Percentiles rank a stretch among this genome's conserved stretches.
Evolutionary conservation across 2,797 vertebrate species (phyloP).

Genomic region (Taeniopygia guttata): DNA sequence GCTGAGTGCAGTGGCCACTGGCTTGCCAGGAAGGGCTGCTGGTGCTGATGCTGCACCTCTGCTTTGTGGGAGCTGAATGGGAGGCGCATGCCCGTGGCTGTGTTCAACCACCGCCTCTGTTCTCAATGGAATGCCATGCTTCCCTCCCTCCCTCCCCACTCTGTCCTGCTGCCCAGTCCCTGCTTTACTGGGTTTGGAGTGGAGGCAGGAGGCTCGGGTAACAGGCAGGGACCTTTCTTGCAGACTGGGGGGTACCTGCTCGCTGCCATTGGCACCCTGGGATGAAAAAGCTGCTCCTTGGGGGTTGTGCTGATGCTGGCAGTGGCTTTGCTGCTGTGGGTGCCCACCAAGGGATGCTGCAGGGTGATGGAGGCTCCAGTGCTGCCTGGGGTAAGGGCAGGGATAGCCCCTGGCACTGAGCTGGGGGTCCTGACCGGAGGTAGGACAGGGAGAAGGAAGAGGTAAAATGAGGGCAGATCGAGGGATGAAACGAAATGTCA

Average conservation of each 20-base stretch:
- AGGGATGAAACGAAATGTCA: neutral
- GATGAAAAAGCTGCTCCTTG: neutral
- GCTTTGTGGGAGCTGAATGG: neutral
- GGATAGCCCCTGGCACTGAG: neutral
- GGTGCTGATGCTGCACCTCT: neutral
- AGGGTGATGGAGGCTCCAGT: neutral
- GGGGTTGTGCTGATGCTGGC: neutral
- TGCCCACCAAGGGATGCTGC: rapidly evolving
- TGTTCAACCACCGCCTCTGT: neutral
- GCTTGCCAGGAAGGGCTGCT: neutral
- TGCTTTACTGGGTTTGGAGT: neutral
- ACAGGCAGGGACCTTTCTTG: neutral
- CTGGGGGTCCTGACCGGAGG: neutral
- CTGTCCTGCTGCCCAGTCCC: neutral
- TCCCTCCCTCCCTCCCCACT: neutral
- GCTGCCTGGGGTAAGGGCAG: neutral
- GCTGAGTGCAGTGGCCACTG: neutral
- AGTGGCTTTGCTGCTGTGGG: neutral
- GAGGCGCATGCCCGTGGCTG: neutral
- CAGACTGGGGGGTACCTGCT: neutral
- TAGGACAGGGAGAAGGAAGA: rapidly evolving
- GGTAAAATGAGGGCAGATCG: rapidly evolving
- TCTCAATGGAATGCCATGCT: neutral
- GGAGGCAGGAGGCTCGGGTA: neutral
- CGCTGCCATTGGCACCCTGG: rapidly evolving